phyloP scores from a whole-genome alignment of 2,797 vertebrate genomes.

The Astyanax mexicanus region DNA sequence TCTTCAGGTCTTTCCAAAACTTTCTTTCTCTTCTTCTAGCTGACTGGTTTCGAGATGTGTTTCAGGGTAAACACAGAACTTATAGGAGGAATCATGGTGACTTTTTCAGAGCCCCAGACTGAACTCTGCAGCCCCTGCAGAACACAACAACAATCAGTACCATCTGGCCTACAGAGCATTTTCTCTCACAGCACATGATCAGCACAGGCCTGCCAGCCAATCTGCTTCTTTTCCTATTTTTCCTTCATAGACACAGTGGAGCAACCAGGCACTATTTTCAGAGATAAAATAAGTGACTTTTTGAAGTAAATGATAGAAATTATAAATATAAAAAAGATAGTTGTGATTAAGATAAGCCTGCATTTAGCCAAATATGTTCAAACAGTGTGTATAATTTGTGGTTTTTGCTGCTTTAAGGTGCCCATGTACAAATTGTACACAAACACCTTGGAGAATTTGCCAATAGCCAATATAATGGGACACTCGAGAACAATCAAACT shows the following conservation, averaged over 20 bases:
- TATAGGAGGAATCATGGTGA: constrained; percentile 38
- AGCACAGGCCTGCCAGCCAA: constrained; percentile 14
- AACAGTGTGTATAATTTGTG: background rate
- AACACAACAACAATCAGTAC: constrained; percentile 56
- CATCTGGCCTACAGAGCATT: constrained; percentile 60
- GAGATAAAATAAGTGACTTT: background rate
- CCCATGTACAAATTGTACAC: background rate
- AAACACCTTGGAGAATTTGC: too few species aligned
- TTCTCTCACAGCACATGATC: constrained; percentile 16
- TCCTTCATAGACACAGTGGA: background rate
- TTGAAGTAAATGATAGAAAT: too few species aligned
- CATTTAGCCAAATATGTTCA: background rate
- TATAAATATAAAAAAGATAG: too few species aligned
- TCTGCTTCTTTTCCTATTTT: constrained; percentile 10
- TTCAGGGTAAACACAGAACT: constrained; percentile 4
- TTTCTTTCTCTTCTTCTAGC: background rate
- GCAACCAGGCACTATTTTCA: background rate
- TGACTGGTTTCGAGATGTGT: constrained; percentile 35
- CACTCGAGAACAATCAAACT: too few species aligned
- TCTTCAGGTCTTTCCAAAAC: background rate
- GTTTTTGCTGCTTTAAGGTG: background rate
- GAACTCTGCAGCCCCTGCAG: constrained; percentile 44
- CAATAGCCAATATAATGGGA: too few species aligned
- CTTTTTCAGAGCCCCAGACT: constrained; percentile 43
- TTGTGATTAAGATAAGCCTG: background rate